Evolutionary conservation across 1,140 invertebrate genomes (phyloP).

Genomic region (Medauroidea extradentata): DNA sequence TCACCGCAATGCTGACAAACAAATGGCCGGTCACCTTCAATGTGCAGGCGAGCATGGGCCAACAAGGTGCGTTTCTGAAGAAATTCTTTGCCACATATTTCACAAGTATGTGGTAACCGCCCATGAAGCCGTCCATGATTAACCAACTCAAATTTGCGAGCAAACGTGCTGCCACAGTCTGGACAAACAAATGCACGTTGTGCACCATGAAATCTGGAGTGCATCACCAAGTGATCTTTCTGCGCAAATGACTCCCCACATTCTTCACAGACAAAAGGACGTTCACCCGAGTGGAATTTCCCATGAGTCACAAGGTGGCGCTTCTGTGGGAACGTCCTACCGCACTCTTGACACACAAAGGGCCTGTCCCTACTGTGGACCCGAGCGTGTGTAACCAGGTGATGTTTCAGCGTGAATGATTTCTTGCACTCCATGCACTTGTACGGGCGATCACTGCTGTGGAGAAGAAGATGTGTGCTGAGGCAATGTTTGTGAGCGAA

Average conservation of each 20-base stretch:
- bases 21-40: conserved; percentile 28
- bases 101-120: conserved; percentile 72
- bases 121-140: conserved; percentile 77
- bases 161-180: conserved; percentile 79
- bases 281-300: conserved; percentile 82
- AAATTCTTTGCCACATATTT: conserved; percentile 77
- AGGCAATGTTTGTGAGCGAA: conserved; percentile 81
- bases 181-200: conserved; percentile 73
- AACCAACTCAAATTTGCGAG: conserved; percentile 77
- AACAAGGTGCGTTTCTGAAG: conserved; percentile 74
- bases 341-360: conserved; percentile 76
- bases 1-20: conserved; percentile 68
- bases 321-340: conserved; percentile 72
- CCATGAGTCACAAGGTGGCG: conserved; percentile 78
- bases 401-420: conserved; percentile 78
- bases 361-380: conserved; percentile 71
- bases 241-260: conserved; percentile 86
- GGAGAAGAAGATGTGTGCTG: conserved; percentile 72
- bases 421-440: conserved; percentile 82
- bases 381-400: conserved; percentile 50
- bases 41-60: conserved; percentile 58
- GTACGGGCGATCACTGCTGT: conserved; percentile 75
- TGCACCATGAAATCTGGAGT: conserved; percentile 77
- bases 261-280: conserved; percentile 79
- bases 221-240: conserved; percentile 64